A percentile compares a stretch with the other conserved stretches of the same genome.
phyloP scores from a whole-genome alignment of 2,888 invertebrate genomes.

The Trachelus stipa region DNA sequence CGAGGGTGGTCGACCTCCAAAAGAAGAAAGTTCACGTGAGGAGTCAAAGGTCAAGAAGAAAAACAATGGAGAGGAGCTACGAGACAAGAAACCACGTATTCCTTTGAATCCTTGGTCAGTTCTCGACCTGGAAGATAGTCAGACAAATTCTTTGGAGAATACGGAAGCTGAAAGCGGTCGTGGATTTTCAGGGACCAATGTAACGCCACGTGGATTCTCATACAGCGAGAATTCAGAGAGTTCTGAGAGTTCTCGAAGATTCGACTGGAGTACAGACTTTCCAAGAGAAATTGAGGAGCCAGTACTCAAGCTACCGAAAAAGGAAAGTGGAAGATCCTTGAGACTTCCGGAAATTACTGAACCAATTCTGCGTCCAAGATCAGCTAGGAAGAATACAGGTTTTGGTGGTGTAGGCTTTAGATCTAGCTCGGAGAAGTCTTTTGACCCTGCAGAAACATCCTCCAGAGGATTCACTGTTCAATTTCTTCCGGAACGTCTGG shows the following conservation, averaged over 20 bases:
- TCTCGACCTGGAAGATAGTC: constrained; percentile 54
- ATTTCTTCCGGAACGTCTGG: constrained; percentile 81
- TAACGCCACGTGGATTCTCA: constrained; percentile 20
- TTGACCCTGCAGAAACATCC: constrained; percentile 48
- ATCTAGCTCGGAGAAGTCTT: constrained; percentile 52
- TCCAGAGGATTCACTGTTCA: constrained; percentile 75
- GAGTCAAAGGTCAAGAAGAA: not conserved
- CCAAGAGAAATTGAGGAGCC: constrained; percentile 79
- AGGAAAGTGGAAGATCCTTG: constrained; percentile 59
- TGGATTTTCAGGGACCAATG: constrained; percentile 47
- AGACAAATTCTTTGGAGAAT: constrained; percentile 59
- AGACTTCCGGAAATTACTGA: constrained; percentile 73
- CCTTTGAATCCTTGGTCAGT: constrained; percentile 54
- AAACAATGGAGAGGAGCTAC: not conserved
- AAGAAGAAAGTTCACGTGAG: not conserved
- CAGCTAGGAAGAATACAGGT: constrained; percentile 56
- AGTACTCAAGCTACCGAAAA: constrained; percentile 71
- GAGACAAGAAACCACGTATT: constrained; percentile 23
- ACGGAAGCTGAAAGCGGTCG: constrained; percentile 53
- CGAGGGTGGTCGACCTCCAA: not conserved
- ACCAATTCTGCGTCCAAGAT: constrained; percentile 72
- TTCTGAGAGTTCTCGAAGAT: constrained; percentile 13
- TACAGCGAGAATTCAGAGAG: not conserved
- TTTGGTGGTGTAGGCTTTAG: constrained; percentile 30
- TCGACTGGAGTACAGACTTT: constrained; percentile 26